Evolutionary conservation across 2,888 invertebrate species (phyloP), one percentile per base, ranked within the genome.

Genomic region (Antheraea yamamai): DNA sequence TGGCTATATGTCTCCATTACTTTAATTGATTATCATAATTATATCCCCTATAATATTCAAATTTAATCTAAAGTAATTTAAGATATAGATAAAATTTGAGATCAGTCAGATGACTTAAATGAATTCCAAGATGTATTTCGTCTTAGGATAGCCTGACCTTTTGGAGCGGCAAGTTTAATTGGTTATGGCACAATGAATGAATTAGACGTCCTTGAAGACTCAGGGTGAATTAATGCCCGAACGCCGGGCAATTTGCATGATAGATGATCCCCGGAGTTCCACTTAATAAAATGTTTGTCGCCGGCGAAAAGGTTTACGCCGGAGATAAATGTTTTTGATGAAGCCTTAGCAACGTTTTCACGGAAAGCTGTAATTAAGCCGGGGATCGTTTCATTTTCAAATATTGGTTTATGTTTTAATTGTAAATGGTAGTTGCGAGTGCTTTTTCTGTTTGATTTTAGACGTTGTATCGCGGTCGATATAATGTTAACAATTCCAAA

Each of bases 101-200:
- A 14, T 26, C 26, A 66, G 26, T 66, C 30, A 30, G 30, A 30
- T 66, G 64, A 66, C 26, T 30, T 66, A 66, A 30, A 66, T 30
- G 16, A 30, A 12, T 30, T 66, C 12, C 64, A 30, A 66, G 64
- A 66, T 66, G 16, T 66, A 26, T 66, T 66, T 16, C 64, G 16
- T 26, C 14, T 66, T 66, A 30, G 30, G 2, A 30, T 66, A 66
- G 4, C 64, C 64, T 66, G 64, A 30, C 64, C 64, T 66, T 66
- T 61, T 30, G 14, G 64, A 66, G 52, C 18, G 73, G 35, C 55
- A 30, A 73, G 73, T 73, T 73, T 73, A 73, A 73, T 73, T 73
- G 55, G 30, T 51, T 47, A 72, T 47, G 20, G 55, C 20, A 73
- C 58, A 73, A 73, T 58, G 73, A 30, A 73, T 73, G 73, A 73